These are phyloP conservation scores for Leptinotarsa texana DNA, from an alignment of 1,140 invertebrate genomes.

Conservation along the genomic window DNA sequence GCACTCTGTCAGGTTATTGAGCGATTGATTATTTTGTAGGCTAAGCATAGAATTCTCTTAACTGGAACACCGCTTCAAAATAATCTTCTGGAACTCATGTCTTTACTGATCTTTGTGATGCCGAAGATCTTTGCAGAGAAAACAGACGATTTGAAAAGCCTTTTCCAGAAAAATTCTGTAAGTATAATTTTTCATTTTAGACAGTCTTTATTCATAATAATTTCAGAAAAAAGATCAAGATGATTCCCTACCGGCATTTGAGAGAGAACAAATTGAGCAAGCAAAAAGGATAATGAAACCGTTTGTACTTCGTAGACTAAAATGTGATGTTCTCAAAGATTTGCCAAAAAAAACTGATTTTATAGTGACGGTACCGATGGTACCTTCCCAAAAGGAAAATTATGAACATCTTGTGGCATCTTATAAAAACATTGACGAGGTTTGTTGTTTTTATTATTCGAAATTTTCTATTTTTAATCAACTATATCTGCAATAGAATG, in stretches of 20 bases:
- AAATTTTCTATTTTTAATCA: constrained; percentile 1
- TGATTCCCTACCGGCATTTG: constrained; percentile 75
- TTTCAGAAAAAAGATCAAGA: constrained; percentile 44
- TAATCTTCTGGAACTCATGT: constrained; percentile 94
- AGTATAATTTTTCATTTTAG: constrained; percentile 45
- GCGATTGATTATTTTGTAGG: constrained; percentile 58
- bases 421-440: constrained; percentile 68
- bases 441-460: constrained; percentile 46
- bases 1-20: no score
- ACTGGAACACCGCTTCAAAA: constrained; percentile 96
- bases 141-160: constrained; percentile 82
- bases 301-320: constrained; percentile 90
- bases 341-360: constrained; percentile 79
- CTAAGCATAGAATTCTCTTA: constrained; percentile 78
- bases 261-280: constrained; percentile 85
- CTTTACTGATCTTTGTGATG: constrained; percentile 93
- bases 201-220: background rate
- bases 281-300: constrained; percentile 96
- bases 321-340: constrained; percentile 81
- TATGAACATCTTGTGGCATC: constrained; percentile 77
- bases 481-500: constrained; percentile 25
- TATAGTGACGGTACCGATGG: constrained; percentile 68
- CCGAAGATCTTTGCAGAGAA: constrained; percentile 90
- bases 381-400: constrained; percentile 69
- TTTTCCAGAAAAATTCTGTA: constrained; percentile 78